phyloP scores from a whole-genome alignment of 2,888 invertebrate species.

The Dendrolimus houi region DNA sequence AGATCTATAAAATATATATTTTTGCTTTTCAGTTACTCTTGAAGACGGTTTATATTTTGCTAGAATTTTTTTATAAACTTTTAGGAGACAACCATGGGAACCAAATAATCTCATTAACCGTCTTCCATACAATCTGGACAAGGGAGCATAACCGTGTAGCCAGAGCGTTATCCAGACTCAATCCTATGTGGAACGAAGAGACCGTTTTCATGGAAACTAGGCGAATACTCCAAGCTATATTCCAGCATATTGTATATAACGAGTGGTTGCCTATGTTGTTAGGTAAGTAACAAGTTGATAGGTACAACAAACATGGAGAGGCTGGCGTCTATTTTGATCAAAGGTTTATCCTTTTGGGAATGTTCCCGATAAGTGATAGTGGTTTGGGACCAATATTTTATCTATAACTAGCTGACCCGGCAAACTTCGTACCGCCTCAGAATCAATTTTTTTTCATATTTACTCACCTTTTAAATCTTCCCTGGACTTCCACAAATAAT shows the following conservation, averaged over 20 bases:
- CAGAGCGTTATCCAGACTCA: conserved; percentile 74
- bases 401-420: too few relatives aligned
- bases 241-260: conserved; percentile 87
- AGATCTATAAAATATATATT: too few relatives aligned
- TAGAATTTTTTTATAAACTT: conserved; percentile 6
- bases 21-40: too few relatives aligned
- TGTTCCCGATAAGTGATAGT: too few relatives aligned
- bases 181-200: conserved; percentile 86
- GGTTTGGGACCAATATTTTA: too few relatives aligned
- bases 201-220: conserved; percentile 83
- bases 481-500: too few relatives aligned
- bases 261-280: conserved; percentile 88
- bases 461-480: too few relatives aligned
- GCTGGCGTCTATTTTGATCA: too few relatives aligned
- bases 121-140: conserved; percentile 83
- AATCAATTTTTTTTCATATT: too few relatives aligned
- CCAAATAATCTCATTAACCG: conserved; percentile 85
- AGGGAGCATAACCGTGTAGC: conserved; percentile 90
- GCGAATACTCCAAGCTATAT: conserved; percentile 83
- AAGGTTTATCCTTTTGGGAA: too few relatives aligned
- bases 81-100: conserved; percentile 86
- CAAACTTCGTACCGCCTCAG: too few relatives aligned
- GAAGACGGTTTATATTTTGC: too few relatives aligned
- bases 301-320: not conserved
- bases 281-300: conserved; percentile 56